A percentile compares a stretch with the other conserved stretches of the same genome.
Conservation (phyloP, 1,140 invertebrate species). For the Leptoteleia sp. region DNA sequence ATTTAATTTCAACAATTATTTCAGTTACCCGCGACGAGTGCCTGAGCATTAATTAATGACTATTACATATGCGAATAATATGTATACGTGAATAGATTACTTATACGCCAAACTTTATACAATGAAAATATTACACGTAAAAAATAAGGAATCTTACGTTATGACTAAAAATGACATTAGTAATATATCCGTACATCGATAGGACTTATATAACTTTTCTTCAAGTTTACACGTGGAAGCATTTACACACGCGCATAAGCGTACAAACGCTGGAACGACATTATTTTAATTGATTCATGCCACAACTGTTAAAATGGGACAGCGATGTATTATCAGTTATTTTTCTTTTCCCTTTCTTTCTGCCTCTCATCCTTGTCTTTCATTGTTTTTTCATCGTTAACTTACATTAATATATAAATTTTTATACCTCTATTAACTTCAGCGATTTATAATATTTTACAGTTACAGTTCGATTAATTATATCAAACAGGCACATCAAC, state of each 20-base stretch:
- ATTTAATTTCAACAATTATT: conserved; percentile 38
- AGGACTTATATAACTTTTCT: conserved; percentile 36
- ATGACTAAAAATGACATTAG: conserved; percentile 68
- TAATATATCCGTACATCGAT: conserved; percentile 55
- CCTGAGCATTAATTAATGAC: conserved; percentile 64
- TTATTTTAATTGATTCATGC: conserved; percentile 31
- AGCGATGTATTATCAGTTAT: conserved; percentile 33
- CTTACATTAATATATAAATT: conserved; percentile 37
- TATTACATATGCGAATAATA: conserved; percentile 40
- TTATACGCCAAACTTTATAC: conserved; percentile 53
- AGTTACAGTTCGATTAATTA: conserved; percentile 72
- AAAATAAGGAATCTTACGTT: conserved; percentile 70
- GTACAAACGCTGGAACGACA: conserved; percentile 49
- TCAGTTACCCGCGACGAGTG: conserved; percentile 44
- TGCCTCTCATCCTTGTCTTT: too few species aligned
- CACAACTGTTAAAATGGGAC: conserved; percentile 23
- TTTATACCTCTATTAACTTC: conserved; percentile 38
- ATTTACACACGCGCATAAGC: conserved; percentile 52
- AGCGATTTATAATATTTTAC: conserved; percentile 51
- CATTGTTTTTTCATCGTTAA: too few species aligned
- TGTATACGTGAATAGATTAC: conserved; percentile 15
- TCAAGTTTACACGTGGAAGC: conserved; percentile 65
- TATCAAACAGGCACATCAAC: conserved; percentile 80
- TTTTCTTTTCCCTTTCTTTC: conserved; percentile 2
- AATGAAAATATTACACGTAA: conserved; percentile 59